Base-by-base conservation (phyloP, 2,113 vertebrate species). In the Naja naja region DNA sequence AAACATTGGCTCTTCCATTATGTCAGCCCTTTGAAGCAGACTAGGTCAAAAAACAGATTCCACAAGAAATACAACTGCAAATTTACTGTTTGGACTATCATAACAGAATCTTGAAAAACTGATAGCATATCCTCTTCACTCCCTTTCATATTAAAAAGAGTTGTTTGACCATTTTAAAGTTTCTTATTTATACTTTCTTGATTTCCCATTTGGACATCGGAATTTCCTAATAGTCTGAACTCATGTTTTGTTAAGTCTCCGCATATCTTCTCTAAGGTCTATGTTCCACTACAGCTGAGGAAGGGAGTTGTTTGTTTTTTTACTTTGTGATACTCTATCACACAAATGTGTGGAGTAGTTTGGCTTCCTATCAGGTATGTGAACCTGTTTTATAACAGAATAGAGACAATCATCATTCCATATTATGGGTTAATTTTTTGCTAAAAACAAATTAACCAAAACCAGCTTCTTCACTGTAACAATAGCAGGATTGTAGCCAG, bases 371-470 rank as follows among this genome's bases (percentile, higher is more conserved):
- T 88, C 60, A 43, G 25, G 30, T 34, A 64, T 90, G 30, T 1
- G 4, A 12, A 25, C 12, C 54, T 64, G 1, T 49, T 89, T 56
- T 34, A 54, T 87, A 91, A 58, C 81, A 39, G 23, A 16, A 49
- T 47, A 20, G 10, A 93, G 54, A 3, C 22, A 16, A 0, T 25
- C 16, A 23, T 88, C 4, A n/a, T 22, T n/a, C 49, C 23, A 54
- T 58, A 8, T 55, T 89, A 25, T n/a, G 45, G 27, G 14, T 39
- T 12, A 89, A 90, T 74, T 0, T 0, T 23, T 8, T 16, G 47
- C 39, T 85, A 85, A 85, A 91, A 94, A 64, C 47, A 89, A 89
- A 69, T 88, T 86, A 18, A 14, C 43, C 52, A 69, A 90, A 89
- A 86, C 45, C 69, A 55, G n/a, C 12, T 91, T 43, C 39, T 88